Conservation (phyloP, 2,113 vertebrate species). For the Cavia aperea region DNA sequence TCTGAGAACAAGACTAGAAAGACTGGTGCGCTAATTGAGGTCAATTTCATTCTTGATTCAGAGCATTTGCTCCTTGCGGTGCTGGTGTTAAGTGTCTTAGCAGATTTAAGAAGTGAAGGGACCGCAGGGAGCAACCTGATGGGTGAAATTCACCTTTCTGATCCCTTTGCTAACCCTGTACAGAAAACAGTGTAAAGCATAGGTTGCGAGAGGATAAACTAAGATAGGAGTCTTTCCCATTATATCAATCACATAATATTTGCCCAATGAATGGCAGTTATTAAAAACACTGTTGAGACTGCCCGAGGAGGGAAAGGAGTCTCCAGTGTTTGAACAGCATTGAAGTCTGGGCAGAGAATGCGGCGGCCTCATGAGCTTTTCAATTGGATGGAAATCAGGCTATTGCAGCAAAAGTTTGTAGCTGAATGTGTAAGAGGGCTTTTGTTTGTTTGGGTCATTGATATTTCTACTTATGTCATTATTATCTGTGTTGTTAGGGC, state of each 20-base stretch:
- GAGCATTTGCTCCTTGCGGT: slow-evolving; percentile 30
- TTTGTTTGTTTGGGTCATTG: neutral
- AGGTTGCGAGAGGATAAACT: neutral
- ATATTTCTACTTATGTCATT: slow-evolving; percentile 35
- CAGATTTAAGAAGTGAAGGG: neutral
- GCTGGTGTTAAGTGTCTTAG: slow-evolving; percentile 6
- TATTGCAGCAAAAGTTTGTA: slow-evolving; percentile 20
- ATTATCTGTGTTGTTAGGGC: neutral
- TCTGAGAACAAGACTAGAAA: slow-evolving; percentile 27
- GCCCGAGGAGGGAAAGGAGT: slow-evolving; percentile 11
- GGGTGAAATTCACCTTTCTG: neutral
- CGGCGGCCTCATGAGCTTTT: neutral
- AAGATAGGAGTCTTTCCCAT: neutral
- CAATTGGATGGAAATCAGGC: neutral
- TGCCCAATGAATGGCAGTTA: slow-evolving; percentile 16
- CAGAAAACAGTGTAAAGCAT: neutral
- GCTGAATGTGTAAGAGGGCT: neutral
- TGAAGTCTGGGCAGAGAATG: neutral
- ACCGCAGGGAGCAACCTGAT: neutral
- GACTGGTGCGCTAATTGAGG: neutral
- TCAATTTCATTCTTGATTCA: slow-evolving; percentile 38
- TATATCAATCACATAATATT: slow-evolving; percentile 38
- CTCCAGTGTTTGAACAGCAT: slow-evolving; percentile 2
- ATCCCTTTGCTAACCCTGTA: neutral
- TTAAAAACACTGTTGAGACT: slow-evolving; percentile 21